Evolutionary conservation across 2,113 vertebrate genomes (phyloP).

Genomic region (Grus americana): DNA sequence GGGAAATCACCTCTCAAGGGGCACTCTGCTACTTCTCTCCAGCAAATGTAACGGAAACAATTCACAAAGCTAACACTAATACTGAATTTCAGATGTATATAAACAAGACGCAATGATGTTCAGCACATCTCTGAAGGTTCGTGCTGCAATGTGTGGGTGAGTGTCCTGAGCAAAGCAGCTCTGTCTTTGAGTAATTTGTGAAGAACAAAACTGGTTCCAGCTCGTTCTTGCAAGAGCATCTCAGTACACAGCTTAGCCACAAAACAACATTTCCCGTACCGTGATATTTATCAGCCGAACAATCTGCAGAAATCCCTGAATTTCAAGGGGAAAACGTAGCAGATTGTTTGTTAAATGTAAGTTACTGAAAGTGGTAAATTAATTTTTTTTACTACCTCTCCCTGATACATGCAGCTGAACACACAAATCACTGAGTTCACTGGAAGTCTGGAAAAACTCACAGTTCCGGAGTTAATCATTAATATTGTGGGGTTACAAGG

Average conservation of each 20-base stretch:
- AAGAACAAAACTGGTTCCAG: not conserved
- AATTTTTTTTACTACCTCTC: slow-evolving; percentile 7
- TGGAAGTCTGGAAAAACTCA: slow-evolving; percentile 53
- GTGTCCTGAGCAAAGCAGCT: not conserved
- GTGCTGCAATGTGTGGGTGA: not conserved
- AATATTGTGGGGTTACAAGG: slow-evolving; percentile 29
- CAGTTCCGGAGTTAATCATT: slow-evolving; percentile 63
- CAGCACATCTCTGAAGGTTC: not conserved
- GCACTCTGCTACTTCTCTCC: not conserved
- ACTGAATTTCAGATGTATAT: not conserved
- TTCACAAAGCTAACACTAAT: not conserved
- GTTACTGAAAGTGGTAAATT: slow-evolving; percentile 10
- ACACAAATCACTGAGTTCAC: slow-evolving; percentile 40
- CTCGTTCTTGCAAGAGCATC: not conserved
- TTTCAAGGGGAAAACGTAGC: slow-evolving; percentile 34
- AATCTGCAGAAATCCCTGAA: slow-evolving; percentile 12
- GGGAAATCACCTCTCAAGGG: not conserved
- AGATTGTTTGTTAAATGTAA: slow-evolving; percentile 22
- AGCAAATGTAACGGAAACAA: not conserved
- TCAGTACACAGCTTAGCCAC: not conserved
- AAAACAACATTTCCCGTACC: not conserved
- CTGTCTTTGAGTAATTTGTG: not conserved
- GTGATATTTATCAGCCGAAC: not conserved
- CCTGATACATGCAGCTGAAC: slow-evolving; percentile 16
- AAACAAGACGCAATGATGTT: fast-evolving